Conservation (phyloP, 2,113 vertebrate species). For the Mustelus asterias region DNA sequence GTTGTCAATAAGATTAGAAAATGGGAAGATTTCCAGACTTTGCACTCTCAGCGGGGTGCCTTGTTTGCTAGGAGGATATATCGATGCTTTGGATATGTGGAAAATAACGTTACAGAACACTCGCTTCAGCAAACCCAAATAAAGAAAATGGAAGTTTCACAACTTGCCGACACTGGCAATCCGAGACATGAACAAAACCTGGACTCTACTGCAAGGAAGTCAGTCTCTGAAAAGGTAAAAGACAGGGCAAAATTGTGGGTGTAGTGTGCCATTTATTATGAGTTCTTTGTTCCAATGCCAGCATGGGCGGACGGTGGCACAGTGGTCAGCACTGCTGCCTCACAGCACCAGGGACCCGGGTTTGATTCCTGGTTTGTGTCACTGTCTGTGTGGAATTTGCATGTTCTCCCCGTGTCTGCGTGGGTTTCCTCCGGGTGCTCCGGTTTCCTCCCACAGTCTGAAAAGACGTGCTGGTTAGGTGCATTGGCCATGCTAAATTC, state of each 20-base stretch:
- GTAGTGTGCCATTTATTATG: neutral
- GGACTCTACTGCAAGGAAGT: neutral
- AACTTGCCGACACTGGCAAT: neutral
- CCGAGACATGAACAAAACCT: neutral
- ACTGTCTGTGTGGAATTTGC: too few relatives aligned
- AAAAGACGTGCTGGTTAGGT: too few relatives aligned
- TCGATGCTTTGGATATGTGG: neutral
- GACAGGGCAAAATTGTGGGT: neutral
- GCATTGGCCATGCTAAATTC: too few relatives aligned
- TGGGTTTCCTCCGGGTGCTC: too few relatives aligned
- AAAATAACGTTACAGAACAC: neutral
- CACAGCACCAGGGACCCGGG: too few relatives aligned
- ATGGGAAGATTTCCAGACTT: too few relatives aligned
- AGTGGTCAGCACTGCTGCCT: too few relatives aligned
- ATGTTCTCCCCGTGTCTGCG: too few relatives aligned
- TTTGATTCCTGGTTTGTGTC: too few relatives aligned
- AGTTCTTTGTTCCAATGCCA: neutral
- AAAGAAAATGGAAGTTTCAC: neutral
- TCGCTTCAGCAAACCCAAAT: neutral
- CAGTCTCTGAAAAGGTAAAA: neutral
- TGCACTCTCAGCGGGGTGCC: too few relatives aligned
- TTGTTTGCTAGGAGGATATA: neutral
- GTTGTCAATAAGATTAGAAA: neutral
- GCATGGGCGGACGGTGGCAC: too few relatives aligned
- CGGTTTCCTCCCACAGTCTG: too few relatives aligned